These are phyloP conservation scores for Amazona vittata DNA, from an alignment of 2,113 vertebrate species.

Conservation along the genomic window DNA sequence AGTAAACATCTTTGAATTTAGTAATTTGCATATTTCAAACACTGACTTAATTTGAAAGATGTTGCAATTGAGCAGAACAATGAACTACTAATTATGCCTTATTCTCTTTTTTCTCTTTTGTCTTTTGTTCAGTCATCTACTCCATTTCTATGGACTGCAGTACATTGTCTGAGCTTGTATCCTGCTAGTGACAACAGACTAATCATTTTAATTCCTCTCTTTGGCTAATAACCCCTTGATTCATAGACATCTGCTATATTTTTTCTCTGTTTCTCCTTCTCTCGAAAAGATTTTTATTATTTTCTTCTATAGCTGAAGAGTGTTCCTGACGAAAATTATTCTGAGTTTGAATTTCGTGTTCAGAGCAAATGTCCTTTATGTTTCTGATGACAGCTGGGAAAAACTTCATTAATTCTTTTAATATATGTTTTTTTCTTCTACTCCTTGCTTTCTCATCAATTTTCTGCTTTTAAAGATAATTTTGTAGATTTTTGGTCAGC, in stretches of 20 bases:
- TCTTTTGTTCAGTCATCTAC: constrained; percentile 35
- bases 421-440: not conserved
- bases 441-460: not conserved
- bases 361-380: not conserved
- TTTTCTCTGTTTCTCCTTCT: not conserved
- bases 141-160: not conserved
- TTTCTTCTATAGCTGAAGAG: not conserved
- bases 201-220: constrained; percentile 54
- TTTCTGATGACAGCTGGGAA: not conserved
- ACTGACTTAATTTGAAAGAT: constrained; percentile 42
- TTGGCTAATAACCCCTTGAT: constrained; percentile 38
- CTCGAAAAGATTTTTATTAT: not conserved
- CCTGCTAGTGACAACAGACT: constrained; percentile 17
- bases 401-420: not conserved
- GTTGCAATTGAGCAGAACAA: constrained; percentile 41
- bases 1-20: constrained; percentile 20
- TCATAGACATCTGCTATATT: constrained; percentile 26
- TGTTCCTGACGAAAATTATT: not conserved
- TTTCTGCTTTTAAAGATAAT: not conserved
- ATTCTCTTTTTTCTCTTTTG: constrained; percentile 1
- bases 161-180: constrained; percentile 10
- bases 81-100: constrained; percentile 34
- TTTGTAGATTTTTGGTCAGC: not conserved
- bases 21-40: constrained; percentile 52
- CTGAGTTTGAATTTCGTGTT: not conserved